Base-by-base conservation (phyloP, 1,140 invertebrate species). In the Stenopsyche tienmushanensis region DNA sequence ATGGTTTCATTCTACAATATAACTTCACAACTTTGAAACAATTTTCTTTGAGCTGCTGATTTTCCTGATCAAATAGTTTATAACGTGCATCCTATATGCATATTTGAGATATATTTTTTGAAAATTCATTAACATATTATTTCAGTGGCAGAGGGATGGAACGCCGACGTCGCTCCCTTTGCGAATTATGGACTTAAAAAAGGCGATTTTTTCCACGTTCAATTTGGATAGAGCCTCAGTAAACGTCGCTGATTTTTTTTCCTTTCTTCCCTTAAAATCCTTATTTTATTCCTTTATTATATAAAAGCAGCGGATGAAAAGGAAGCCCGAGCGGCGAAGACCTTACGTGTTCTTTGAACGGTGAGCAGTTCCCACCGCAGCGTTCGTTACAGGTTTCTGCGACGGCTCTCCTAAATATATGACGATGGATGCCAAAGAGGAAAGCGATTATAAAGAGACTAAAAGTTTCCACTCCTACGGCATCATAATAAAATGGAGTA, bases 381-480 rank as follows among this genome's bases (percentile, higher is more conserved):
- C 44, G 66, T 67, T 64, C 66, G 60, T 64, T 64, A 59, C 60
- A 52, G 66, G 57, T 60, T 60, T 60, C 57, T 2, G 41, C 20
- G 23, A 39, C 47, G 34, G 21, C 21, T 39, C 57, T 21, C 42
- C 1, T 17, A 24, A 41, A 57, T 23, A 13, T 50, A 50, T 20
- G 21, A 9, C 10, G 10, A 60, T 47, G 21, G 39, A 62, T 41
- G 25, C 42, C 57, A 69, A 66, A 69, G 53, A 55, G 53, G 26
- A 65, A 45, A 64, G 59, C 64, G 64, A 69, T 69, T 65, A 69
- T 69, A 66, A 69, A 69, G 67, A 26, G 55, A 58, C 55, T 29
- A 49, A 65, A 65, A 65, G 63, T 60, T 60, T 34, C 57, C 54
- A 21, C 21, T 20, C 42, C 42, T 24, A 42, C 45, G 26, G 45